Base-by-base conservation (phyloP, 1,140 invertebrate genomes). In the Tetragnatha versicolor region DNA sequence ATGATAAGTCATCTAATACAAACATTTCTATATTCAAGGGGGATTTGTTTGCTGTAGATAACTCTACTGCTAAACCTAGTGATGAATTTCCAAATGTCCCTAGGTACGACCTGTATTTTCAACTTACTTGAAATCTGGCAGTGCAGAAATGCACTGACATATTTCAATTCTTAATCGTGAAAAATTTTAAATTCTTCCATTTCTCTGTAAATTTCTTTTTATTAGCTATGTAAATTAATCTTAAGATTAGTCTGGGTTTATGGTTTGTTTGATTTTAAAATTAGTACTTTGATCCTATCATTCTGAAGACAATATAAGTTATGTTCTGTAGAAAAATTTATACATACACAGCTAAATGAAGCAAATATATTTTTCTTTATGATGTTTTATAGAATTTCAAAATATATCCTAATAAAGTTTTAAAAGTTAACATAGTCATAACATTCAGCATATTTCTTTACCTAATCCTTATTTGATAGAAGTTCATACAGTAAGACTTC, bases 31-130 rank as follows among this genome's bases (percentile, higher is more conserved):
- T 7, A 12, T 35, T 69, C 17, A 7, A 70, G 66, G 66, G 31
- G 17, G n/a, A 33, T 9, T 37, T 70, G 37, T 70, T 70, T 70
- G 29, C 47, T 20, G 20, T 70, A 2, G 66, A 70, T 37, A 53
- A 53, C 39, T 70, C 66, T 6, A 51, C 47, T 10, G 1, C 25
- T 17, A 31, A 51, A 5, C 33, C 49, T 9, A 53, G 35, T 9
- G n/a, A n/a, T n/a, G 66, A 55, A 37, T 2, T 7, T 37, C n/a
- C 47, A 22, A 17, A 14, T 53, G 66, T 70, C 37, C 66, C 66
- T 12, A 35, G n/a, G 65, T 68, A 68, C 47, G 65, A 10, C 37
- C 51, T 14, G 17, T 22, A 42, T 39, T n/a, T 17, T 22, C 14
- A 20, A n/a, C 39, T 25, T 1, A 42, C 12, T 65, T 20, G 7